Percentiles rank a stretch among this genome's conserved stretches.
These are phyloP conservation scores for Gastrophysa polygoni DNA, from an alignment of 2,888 invertebrate species.

Conservation along the genomic window DNA sequence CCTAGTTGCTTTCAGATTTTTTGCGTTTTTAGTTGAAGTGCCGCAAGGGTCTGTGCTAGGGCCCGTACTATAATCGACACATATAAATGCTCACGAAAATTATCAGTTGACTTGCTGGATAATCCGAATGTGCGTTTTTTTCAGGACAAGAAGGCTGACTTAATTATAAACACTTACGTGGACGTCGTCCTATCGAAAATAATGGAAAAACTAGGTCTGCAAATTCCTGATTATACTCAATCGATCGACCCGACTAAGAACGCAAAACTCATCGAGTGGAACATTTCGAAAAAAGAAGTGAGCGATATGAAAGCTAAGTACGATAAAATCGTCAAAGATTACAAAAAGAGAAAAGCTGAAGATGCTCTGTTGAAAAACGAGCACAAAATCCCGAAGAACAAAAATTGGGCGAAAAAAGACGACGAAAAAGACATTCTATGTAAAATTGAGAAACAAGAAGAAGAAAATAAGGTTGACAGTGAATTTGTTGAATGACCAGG, in stretches of 20 bases:
- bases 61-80: neutral
- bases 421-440: conserved; percentile 23
- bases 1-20: neutral
- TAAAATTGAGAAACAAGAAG: conserved; percentile 24
- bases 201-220: conserved; percentile 74
- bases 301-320: conserved; percentile 68
- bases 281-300: conserved; percentile 67
- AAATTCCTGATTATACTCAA: conserved; percentile 73
- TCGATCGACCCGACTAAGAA: conserved; percentile 72
- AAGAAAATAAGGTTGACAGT: conserved; percentile 19
- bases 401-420: conserved; percentile 29
- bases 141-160: conserved; percentile 88
- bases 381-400: conserved; percentile 31
- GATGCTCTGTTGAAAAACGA: conserved; percentile 29
- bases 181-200: conserved; percentile 80
- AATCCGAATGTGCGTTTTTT: conserved; percentile 45
- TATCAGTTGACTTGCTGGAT: neutral
- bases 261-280: conserved; percentile 70
- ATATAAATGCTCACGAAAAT: neutral
- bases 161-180: conserved; percentile 87
- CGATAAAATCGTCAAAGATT: conserved; percentile 59
- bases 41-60: too few species aligned
- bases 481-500: conserved; percentile 23
- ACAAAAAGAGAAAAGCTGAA: conserved; percentile 46
- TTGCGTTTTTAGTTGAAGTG: too few species aligned